Evolutionary conservation across 2,797 vertebrate genomes (phyloP).

Genomic region (Chaetodon trifasciatus): DNA sequence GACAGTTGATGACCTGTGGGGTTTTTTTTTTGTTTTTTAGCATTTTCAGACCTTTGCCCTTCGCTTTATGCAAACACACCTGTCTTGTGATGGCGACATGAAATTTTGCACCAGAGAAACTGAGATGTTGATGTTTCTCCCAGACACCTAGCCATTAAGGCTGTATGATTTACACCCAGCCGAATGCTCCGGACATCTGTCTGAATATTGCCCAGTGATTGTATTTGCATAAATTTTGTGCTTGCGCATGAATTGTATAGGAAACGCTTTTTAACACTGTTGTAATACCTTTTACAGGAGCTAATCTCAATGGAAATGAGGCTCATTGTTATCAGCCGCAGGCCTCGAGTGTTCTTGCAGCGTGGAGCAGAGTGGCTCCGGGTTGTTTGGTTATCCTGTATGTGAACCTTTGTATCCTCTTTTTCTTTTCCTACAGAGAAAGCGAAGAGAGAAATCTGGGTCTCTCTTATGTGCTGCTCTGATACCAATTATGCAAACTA

Average conservation of each 20-base stretch:
- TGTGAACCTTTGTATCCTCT: conserved; percentile 76
- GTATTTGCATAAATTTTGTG: conserved; percentile 73
- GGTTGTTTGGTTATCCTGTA: conserved; percentile 77
- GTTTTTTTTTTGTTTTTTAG: conserved; percentile 7
- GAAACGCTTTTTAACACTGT: conserved; percentile 66
- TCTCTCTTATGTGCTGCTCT: conserved; percentile 76
- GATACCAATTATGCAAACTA: conserved; percentile 89
- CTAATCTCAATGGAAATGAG: conserved; percentile 84
- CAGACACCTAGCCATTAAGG: conserved; percentile 50
- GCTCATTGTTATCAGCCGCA: conserved; percentile 75
- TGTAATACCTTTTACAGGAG: conserved; percentile 78
- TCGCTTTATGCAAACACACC: conserved; percentile 27
- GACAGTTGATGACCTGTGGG: neutral
- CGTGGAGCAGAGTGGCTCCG: conserved; percentile 58
- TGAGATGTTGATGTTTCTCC: conserved; percentile 49
- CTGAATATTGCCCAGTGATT: conserved; percentile 59
- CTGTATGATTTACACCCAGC: conserved; percentile 66
- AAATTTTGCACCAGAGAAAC: conserved; percentile 32
- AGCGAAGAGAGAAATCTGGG: conserved; percentile 72
- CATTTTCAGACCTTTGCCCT: conserved; percentile 1
- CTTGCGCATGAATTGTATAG: conserved; percentile 64
- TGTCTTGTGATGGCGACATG: neutral
- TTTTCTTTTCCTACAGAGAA: conserved; percentile 53
- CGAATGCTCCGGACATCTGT: conserved; percentile 71
- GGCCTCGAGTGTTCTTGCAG: conserved; percentile 72